Evolutionary conservation across 2,888 invertebrate species (phyloP), one percentile per base, ranked within the genome.

Genomic region (Allygus modestus): DNA sequence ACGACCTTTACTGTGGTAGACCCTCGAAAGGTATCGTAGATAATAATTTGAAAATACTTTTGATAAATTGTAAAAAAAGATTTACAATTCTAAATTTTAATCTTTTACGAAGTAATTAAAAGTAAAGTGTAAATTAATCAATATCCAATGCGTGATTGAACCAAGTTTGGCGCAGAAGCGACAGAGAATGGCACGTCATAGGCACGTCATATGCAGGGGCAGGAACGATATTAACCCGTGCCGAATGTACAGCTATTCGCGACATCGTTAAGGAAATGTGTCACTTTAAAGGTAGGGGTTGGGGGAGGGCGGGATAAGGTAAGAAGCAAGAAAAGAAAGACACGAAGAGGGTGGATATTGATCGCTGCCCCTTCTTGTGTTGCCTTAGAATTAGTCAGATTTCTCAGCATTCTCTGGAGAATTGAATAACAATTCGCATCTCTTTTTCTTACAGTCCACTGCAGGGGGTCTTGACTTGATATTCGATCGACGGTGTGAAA

Each of bases 271-370:
- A 17, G 65, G 28, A 65, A 65, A 65, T 28, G 65, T 65, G 65
- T 65, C 65, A 65, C 65, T 65, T 65, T 65, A 12, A 28, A 65
- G 65, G 65, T 5, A 12, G 65, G 65, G 65, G 58, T 2, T 0
- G 65, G 28, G 12, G 31, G 65, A 15, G 31, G 71, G 71, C 0
- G 71, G 23, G 41, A 41, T 71, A 41, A 71, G 37, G 71, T 71
- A 71, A 71, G 71, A 20, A 71, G 71, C 71, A 71, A 71, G 71
- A 71, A 71, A 65, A 71, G 71, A 41, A 71, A 71, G 71, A 71
- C 71, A 51, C 41, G 51, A 51, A 77, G 77, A 28, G 51, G 77
- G 77, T 28, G 15, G 46, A 77, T 77, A 77, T 77, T 77, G 77
- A 77, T 77, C 77, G 77, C 77, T 15, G 41, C 46, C 77, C 41